Evolutionary conservation across 2,888 invertebrate genomes (phyloP), one percentile per base, ranked within the genome.

Genomic region (Epirrhoe alternata): DNA sequence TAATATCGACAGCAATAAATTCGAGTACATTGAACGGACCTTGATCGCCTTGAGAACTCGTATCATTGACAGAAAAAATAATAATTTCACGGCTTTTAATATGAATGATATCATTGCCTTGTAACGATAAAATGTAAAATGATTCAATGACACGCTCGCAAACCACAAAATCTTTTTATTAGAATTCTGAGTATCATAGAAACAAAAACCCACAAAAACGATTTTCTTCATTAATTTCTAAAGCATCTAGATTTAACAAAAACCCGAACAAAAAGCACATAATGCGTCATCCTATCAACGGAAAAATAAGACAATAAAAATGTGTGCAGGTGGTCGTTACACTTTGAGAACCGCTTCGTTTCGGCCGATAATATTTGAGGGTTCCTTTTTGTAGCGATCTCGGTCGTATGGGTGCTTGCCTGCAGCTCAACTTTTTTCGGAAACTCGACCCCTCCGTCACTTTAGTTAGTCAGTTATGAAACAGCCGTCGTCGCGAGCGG

Each of bases 341-440:
- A 82, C 80, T 87, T 92, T 92, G 92, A 82, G 91, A 90, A 86
- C 80, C 88, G 73, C 62, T 73, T 72, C 72, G 68, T 79, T 76
- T 75, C 61, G 57, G 53, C 68, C 86, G 80, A 88, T 87, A 90
- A 90, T 89, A 91, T 92, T 91, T 90, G 59, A 90, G 91, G 92
- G 90, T 90, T 87, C 88, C 88, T 92, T 90, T 93, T 93, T 92
- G 85, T 85, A 88, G 86, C 87, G 90, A 90, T 93, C 92, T 92
- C 92, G 84, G 90, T 89, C 89, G 92, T 90, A 91, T 90, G 90
- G 89, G 89, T 87, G 90, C 86, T 86, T 87, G 88, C 86, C 86
- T 87, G 88, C 87, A 83, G 80, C 84, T 82, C 83, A 77, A 78
- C 73, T 81, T 85, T 86, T 90, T 90, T 86, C 85, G 79, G 87